These are phyloP conservation scores for Amphipoea lucens DNA, from an alignment of 2,888 invertebrate genomes.

Conservation along the genomic window DNA sequence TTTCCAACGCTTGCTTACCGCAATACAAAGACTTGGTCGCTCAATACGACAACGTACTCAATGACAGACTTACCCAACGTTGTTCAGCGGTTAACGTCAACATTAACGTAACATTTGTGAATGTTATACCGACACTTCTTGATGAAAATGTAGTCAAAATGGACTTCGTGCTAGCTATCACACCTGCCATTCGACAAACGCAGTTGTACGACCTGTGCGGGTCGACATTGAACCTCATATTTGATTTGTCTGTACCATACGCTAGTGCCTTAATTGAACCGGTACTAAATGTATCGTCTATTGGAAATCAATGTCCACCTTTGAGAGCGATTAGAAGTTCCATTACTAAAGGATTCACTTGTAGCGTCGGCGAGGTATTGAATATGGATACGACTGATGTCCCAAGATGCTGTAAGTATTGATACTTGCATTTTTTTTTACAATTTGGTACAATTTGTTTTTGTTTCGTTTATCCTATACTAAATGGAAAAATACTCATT, in stretches of 20 bases:
- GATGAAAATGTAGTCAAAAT: conserved; percentile 97
- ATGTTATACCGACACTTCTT: conserved; percentile 94
- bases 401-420: conserved; percentile 95
- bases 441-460: not conserved
- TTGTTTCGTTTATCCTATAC: not conserved
- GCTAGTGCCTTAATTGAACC: conserved; percentile 97
- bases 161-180: conserved; percentile 96
- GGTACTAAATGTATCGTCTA: conserved; percentile 95
- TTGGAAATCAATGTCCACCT: conserved; percentile 98
- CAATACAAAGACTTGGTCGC: conserved; percentile 96
- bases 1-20: conserved; percentile 94
- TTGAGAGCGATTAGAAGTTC: conserved; percentile 95
- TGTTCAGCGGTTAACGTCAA: conserved; percentile 98
- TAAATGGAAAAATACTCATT: not conserved
- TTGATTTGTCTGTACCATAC: conserved; percentile 97
- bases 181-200: conserved; percentile 96
- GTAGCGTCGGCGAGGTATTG: conserved; percentile 97
- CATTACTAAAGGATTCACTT: conserved; percentile 97
- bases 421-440: conserved; percentile 1
- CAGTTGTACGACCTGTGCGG: conserved; percentile 98
- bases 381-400: conserved; percentile 98
- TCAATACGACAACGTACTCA: conserved; percentile 95
- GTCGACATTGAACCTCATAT: conserved; percentile 97
- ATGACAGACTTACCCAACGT: conserved; percentile 95
- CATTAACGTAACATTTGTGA: conserved; percentile 97